Evolutionary conservation across 2,113 vertebrate species (phyloP).

Genomic region (Phalacrocorax aristotelis): DNA sequence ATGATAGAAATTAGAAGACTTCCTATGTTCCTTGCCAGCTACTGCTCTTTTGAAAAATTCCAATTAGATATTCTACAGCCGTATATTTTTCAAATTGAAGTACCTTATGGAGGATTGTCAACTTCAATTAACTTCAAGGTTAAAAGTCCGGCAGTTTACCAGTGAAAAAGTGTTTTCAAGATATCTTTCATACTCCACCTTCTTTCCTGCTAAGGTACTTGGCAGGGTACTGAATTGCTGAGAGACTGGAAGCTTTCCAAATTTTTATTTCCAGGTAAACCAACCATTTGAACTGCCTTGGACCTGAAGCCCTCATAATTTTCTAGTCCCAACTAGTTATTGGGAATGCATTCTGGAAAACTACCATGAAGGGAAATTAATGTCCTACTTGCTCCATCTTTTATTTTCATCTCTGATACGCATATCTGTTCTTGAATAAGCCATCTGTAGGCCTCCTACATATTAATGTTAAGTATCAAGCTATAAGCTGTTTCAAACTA

Average conservation of each 20-base stretch:
- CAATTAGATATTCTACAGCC: neutral
- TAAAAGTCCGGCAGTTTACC: neutral
- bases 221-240: neutral
- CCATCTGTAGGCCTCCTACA: neutral
- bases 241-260: neutral
- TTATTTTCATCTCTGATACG: neutral
- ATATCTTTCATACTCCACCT: neutral
- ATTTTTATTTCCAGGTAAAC: constrained; percentile 6
- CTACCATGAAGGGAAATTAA: neutral
- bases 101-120: neutral
- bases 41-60: neutral
- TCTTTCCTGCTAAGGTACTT: neutral
- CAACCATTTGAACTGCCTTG: neutral
- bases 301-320: neutral
- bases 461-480: neutral
- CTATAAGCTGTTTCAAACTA: neutral
- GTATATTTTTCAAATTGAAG: neutral
- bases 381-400: neutral
- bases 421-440: neutral
- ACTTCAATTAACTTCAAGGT: neutral
- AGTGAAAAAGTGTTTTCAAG: neutral
- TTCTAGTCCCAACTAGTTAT: neutral
- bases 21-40: neutral
- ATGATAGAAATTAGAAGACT: neutral
- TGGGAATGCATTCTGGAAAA: neutral